Percentiles rank a stretch among this genome's conserved stretches.
These are phyloP conservation scores for Dasypus novemcinctus DNA, from an alignment of 2,113 vertebrate genomes.

Conservation along the genomic window DNA sequence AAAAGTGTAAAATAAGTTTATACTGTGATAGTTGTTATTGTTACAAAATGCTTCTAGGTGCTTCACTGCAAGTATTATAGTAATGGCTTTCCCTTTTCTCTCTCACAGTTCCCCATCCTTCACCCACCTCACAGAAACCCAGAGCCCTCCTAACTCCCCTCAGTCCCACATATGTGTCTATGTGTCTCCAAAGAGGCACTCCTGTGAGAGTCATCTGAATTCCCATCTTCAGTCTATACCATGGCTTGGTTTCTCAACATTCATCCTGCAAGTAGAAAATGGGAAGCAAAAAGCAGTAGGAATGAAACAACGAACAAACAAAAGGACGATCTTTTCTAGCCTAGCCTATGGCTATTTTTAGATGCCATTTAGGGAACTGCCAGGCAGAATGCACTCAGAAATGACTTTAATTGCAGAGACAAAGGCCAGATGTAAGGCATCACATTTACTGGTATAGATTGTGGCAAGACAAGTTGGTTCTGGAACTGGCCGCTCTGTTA, in stretches of 20 bases:
- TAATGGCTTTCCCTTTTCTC: neutral
- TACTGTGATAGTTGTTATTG: neutral
- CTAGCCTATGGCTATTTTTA: neutral
- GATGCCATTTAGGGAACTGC: neutral
- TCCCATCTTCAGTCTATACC: neutral
- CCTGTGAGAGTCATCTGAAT: neutral
- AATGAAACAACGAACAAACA: neutral
- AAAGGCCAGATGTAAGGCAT: neutral
- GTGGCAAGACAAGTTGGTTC: neutral
- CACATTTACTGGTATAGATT: neutral
- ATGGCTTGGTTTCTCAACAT: neutral
- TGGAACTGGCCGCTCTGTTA: neutral
- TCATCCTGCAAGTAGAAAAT: neutral
- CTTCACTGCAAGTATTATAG: neutral
- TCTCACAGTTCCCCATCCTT: neutral
- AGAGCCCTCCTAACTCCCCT: neutral
- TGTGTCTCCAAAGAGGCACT: neutral
- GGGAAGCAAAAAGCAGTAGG: neutral
- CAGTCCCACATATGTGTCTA: neutral
- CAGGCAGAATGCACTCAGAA: neutral
- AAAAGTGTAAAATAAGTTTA: slow-evolving; percentile 1
- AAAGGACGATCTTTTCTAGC: neutral
- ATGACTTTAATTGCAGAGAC: neutral
- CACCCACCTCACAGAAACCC: neutral
- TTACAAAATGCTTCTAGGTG: neutral